phyloP scores from a whole-genome alignment of 2,113 vertebrate genomes.

The Turdus rufiventris region DNA sequence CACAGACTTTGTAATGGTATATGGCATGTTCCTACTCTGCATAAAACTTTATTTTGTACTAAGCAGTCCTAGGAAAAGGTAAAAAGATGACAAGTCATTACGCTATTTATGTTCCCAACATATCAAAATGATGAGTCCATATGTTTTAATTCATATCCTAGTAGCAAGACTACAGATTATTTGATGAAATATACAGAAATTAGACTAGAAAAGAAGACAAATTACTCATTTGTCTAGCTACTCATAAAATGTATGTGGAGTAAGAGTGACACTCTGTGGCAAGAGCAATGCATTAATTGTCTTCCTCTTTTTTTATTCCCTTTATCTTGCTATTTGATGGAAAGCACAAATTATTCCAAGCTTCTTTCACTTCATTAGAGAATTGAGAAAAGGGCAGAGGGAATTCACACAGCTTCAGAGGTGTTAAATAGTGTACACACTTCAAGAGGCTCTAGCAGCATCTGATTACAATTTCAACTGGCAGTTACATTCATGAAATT shows the following conservation, averaged over 20 bases:
- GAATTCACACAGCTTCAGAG: slow-evolving; percentile 17
- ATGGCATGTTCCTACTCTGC: background rate
- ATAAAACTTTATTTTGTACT: background rate
- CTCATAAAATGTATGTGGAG: background rate
- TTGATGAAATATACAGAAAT: background rate
- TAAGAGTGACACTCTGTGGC: slow-evolving; percentile 69
- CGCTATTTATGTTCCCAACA: background rate
- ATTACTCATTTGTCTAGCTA: background rate
- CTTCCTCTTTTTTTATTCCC: background rate
- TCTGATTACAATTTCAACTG: slow-evolving; percentile 44
- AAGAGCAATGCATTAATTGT: background rate
- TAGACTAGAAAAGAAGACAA: background rate
- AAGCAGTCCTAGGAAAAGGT: background rate
- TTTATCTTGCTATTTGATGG: background rate
- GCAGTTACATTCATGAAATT: slow-evolving; percentile 25
- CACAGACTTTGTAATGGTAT: background rate
- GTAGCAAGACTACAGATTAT: background rate
- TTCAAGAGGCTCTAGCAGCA: slow-evolving; percentile 11
- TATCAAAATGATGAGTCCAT: background rate
- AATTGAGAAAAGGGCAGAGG: background rate
- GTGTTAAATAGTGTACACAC: slow-evolving; percentile 14
- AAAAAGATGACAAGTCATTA: background rate
- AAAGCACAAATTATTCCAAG: background rate
- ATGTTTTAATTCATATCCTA: background rate
- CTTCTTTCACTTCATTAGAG: background rate